Evolutionary conservation across 2,797 vertebrate genomes (phyloP).

Genomic region (Anableps anableps): DNA sequence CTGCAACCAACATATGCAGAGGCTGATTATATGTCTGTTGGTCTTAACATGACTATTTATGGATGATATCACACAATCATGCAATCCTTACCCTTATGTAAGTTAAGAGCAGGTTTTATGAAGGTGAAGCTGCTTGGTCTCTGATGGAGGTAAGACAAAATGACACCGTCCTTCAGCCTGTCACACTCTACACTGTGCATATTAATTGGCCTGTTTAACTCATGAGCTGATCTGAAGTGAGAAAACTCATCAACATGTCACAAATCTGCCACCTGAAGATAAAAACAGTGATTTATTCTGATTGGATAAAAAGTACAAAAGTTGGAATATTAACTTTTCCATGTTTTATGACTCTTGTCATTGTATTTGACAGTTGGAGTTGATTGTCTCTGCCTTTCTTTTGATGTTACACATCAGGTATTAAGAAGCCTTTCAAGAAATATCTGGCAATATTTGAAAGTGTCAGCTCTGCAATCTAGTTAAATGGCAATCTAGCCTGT

Average conservation of each 20-base stretch:
- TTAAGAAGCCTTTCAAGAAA: not conserved
- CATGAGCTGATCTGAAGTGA: slow-evolving; percentile 39
- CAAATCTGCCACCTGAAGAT: not conserved
- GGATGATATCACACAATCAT: slow-evolving; percentile 5
- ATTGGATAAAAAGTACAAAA: too few relatives aligned
- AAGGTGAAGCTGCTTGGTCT: slow-evolving; percentile 53
- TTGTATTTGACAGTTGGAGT: not conserved
- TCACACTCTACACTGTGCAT: slow-evolving; percentile 52
- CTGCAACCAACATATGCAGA: slow-evolving; percentile 8
- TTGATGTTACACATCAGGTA: not conserved
- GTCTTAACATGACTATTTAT: not conserved
- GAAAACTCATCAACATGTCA: slow-evolving; percentile 5
- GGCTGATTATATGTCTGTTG: not conserved
- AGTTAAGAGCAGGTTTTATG: slow-evolving; percentile 14
- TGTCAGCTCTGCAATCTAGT: not conserved
- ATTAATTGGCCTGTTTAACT: slow-evolving; percentile 61
- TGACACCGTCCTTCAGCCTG: slow-evolving; percentile 63
- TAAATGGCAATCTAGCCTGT: not conserved
- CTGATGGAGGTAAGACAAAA: slow-evolving; percentile 64
- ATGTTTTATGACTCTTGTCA: too few relatives aligned
- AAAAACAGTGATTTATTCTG: not conserved
- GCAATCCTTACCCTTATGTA: slow-evolving; percentile 25
- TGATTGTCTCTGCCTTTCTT: not conserved
- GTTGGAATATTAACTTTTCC: too few relatives aligned
- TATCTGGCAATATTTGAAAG: not conserved